These are phyloP conservation scores for Motacilla alba DNA, from an alignment of 2,113 vertebrate genomes.

Conservation along the genomic window DNA sequence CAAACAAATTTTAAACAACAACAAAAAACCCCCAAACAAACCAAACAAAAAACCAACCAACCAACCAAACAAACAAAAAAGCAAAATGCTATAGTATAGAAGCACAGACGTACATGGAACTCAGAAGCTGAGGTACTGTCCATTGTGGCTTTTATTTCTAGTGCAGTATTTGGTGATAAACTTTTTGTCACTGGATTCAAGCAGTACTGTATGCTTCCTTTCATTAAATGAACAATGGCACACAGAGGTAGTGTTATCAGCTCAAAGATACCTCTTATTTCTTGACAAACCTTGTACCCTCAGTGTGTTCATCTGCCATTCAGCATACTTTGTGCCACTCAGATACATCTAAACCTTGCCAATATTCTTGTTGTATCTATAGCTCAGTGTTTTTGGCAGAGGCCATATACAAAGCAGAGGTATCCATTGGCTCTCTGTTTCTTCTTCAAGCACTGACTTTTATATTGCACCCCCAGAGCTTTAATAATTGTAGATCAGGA, in stretches of 20 bases:
- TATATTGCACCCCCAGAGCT: neutral
- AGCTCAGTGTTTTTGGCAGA: conserved; percentile 9
- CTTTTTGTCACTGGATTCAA: neutral
- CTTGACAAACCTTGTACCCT: neutral
- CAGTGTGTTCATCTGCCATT: neutral
- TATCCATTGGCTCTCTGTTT: neutral
- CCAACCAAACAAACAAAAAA: neutral
- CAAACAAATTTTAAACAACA: neutral
- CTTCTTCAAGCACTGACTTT: neutral
- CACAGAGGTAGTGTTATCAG: neutral
- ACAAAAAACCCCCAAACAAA: neutral
- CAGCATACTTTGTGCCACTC: neutral
- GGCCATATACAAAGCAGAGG: neutral
- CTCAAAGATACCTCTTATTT: neutral
- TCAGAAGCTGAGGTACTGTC: neutral
- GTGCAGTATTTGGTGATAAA: neutral
- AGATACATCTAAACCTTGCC: neutral
- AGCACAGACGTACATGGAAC: neutral
- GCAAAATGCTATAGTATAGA: neutral
- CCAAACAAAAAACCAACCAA: neutral
- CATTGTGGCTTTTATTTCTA: neutral
- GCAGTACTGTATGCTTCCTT: neutral
- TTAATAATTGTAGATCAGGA: neutral
- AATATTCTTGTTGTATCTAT: neutral
- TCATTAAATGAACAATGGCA: neutral